phyloP scores from a whole-genome alignment of 2,888 invertebrate species.

The Erebia aethiops region DNA sequence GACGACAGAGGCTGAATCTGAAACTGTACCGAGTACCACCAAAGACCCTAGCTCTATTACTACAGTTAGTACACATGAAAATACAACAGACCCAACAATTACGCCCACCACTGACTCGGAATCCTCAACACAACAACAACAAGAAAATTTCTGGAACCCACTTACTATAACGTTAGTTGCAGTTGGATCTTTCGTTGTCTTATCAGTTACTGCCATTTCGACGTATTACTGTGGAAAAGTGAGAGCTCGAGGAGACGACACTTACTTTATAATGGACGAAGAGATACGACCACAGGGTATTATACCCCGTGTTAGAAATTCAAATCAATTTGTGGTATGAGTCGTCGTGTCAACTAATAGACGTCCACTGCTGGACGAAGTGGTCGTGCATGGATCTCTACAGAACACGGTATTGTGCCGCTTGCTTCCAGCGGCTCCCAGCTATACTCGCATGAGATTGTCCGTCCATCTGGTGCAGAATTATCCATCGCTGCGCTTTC shows the following conservation, averaged over 20 bases:
- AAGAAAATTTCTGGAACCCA: constrained; percentile 44
- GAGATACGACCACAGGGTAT: constrained; percentile 43
- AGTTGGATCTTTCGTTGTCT: constrained; percentile 40
- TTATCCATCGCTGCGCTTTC: too few relatives aligned
- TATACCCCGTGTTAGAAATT: constrained; percentile 38
- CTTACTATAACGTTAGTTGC: constrained; percentile 48
- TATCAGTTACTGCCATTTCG: constrained; percentile 42
- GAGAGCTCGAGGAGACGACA: constrained; percentile 24
- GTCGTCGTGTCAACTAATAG: too few relatives aligned
- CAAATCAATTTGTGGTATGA: constrained; percentile 5
- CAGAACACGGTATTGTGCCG: too few relatives aligned
- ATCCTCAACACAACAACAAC: constrained; percentile 46
- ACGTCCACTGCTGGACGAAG: too few relatives aligned
- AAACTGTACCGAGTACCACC: not conserved
- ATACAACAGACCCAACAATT: not conserved
- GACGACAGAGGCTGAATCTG: not conserved
- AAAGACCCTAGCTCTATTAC: not conserved
- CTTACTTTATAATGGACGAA: constrained; percentile 32
- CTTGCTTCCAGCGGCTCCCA: too few relatives aligned
- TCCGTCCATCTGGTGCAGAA: too few relatives aligned
- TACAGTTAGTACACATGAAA: not conserved
- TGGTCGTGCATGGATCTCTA: too few relatives aligned
- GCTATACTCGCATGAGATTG: too few relatives aligned
- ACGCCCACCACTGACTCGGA: constrained; percentile 44
- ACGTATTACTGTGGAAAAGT: constrained; percentile 50